Base-by-base conservation (phyloP, 1,140 invertebrate species). In the Caenorhabditis tropicalis region DNA sequence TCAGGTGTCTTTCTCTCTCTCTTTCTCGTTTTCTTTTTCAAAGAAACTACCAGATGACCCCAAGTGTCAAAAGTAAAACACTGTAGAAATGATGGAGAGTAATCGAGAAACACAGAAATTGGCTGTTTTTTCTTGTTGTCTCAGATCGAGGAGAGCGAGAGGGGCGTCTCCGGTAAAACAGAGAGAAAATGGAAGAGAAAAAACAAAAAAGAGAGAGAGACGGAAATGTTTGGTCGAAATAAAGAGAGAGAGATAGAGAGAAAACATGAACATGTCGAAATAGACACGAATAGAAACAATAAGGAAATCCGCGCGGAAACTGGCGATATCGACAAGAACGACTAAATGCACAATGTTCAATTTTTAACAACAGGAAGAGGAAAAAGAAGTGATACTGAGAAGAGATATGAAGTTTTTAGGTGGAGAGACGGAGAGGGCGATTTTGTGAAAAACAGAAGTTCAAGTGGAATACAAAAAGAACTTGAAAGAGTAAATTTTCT, bases 271-370 rank as follows among this genome's bases (percentile, higher is more conserved):
- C 33, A 58, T 82, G 36, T 58, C 27, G 81, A 82, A 56, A 39
- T 21, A 74, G 39, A 51, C 79, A 7, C 79, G 33, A 82, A 82
- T 56, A 60, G 48, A 51, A 81, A 56, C 36, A 80, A n/a, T n/a
- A n/a, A 31, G 48, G 46, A 43, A 31, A 48, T 48, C 39, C 27
- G 43, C 46, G 46, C 43, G 36, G 33, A 48, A 31, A 80, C 10
- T n/a, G 43, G 51, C 27, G 24, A 33, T 9, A 15, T 9, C 16
- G 9, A 15, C 2, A 33, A 39, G 65, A 24, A 74, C 15, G 33
- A 29, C 10, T 21, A n/a, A 21, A n/a, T 39, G 33, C 33, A 79
- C 70, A 43, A 79, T 29, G n/a, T 39, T 39, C n/a, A 21, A 9
- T 49, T 80, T 33, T 15, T n/a, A 31, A 31, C 10, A 80, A n/a